phyloP scores from a whole-genome alignment of 2,797 vertebrate species.

The Micropoecilia bifurca region DNA sequence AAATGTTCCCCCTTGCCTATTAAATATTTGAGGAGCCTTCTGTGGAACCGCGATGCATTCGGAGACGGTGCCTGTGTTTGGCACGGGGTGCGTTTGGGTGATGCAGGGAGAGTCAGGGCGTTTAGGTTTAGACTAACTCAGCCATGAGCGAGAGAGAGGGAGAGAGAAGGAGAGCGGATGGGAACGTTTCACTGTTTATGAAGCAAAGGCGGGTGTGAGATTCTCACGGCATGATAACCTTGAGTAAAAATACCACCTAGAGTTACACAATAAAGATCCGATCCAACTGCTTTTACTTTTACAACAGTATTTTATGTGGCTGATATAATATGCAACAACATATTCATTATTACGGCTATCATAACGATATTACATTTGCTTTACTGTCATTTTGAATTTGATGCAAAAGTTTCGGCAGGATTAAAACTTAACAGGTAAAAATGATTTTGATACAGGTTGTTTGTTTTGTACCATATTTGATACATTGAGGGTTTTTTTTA shows the following conservation, averaged over 20 bases:
- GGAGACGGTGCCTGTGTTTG: slow-evolving; percentile 64
- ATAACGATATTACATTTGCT: not conserved
- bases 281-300: not conserved
- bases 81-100: slow-evolving; percentile 43
- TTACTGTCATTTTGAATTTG: not conserved
- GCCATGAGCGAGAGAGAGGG: slow-evolving; percentile 65
- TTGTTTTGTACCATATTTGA: not conserved
- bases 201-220: not conserved
- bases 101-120: slow-evolving; percentile 59
- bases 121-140: slow-evolving; percentile 76
- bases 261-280: not conserved
- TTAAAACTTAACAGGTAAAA: not conserved
- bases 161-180: slow-evolving; percentile 51
- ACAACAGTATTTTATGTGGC: not conserved
- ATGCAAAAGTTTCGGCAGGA: not conserved
- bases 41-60: slow-evolving; percentile 75
- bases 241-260: not conserved
- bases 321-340: not conserved
- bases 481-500: not conserved
- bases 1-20: slow-evolving; percentile 76
- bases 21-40: slow-evolving; percentile 81
- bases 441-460: not conserved
- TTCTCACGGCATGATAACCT: not conserved
- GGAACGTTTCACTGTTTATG: slow-evolving; percentile 68
- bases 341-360: not conserved